Conservation (phyloP, 2,888 invertebrate species). For the Plebejus anna region DNA sequence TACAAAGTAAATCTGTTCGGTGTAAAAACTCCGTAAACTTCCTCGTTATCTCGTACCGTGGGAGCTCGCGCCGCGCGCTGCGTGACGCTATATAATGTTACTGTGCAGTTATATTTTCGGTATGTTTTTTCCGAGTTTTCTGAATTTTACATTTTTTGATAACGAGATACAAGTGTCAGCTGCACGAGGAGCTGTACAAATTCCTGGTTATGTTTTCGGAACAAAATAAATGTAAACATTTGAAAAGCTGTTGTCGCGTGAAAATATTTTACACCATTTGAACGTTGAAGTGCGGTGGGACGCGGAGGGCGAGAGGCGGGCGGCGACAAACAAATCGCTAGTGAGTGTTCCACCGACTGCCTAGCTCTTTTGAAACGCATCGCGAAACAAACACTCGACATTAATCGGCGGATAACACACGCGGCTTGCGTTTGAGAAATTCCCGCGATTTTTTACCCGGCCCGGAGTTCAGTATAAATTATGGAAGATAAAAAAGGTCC, state of each 20-base stretch:
- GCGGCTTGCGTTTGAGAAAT: constrained; percentile 3
- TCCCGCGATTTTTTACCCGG: not conserved
- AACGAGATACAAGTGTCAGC: not conserved
- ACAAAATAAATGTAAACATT: not conserved
- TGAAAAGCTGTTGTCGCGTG: not conserved
- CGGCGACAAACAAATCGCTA: not conserved
- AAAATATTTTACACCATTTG: not conserved
- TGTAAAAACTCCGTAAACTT: constrained; percentile 9
- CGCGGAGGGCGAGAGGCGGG: not conserved
- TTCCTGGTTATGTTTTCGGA: not conserved
- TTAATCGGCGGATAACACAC: not conserved
- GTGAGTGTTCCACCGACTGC: not conserved
- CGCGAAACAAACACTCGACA: not conserved
- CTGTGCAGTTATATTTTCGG: not conserved
- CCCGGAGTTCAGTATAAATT: constrained; percentile 19
- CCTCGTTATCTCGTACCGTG: not conserved
- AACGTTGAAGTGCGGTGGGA: not conserved
- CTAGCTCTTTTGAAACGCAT: not conserved
- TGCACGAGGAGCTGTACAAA: not conserved
- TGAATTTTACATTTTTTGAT: not conserved
- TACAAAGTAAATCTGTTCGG: constrained; percentile 6
- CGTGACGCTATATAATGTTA: not conserved
- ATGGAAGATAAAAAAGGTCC: constrained; percentile 24
- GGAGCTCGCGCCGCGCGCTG: not conserved
- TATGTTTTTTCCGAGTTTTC: not conserved